Percentiles rank a stretch among this genome's conserved stretches.
Conservation (phyloP, 2,797 vertebrate species). For the Enteromius unitaeniatus region DNA sequence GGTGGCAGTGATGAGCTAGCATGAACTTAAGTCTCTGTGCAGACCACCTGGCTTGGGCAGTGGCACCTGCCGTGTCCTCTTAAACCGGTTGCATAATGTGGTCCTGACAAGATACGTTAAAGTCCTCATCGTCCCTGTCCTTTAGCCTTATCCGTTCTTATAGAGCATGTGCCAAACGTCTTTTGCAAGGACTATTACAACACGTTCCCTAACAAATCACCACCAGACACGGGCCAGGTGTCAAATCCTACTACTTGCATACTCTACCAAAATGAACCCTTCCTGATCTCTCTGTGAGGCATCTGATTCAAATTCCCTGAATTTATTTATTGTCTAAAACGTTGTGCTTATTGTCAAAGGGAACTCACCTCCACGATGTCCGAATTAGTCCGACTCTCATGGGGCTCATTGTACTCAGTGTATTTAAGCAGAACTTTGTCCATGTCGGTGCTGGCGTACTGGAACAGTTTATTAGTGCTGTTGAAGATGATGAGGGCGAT, state of each 20-base stretch:
- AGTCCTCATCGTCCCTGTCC: constrained; percentile 20
- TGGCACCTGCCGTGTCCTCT: constrained; percentile 24
- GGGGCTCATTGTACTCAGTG: constrained; percentile 87
- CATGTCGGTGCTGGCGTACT: constrained; percentile 91
- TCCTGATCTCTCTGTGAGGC: neutral
- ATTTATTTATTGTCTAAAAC: neutral
- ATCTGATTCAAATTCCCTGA: neutral
- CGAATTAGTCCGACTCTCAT: constrained; percentile 88
- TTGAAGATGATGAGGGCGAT: constrained; percentile 91
- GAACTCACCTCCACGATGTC: constrained; percentile 87
- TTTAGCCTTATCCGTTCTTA: constrained; percentile 38
- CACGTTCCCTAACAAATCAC: constrained; percentile 10
- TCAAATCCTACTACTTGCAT: neutral
- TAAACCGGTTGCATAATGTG: constrained; percentile 52
- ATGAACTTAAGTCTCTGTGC: constrained; percentile 28
- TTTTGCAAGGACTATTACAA: constrained; percentile 13
- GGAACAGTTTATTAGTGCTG: constrained; percentile 91
- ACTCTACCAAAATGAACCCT: neutral
- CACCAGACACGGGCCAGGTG: constrained; percentile 15
- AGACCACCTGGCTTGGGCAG: constrained; percentile 27
- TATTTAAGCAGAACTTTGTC: constrained; percentile 90
- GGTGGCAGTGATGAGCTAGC: constrained; percentile 9
- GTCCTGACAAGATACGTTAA: constrained; percentile 5
- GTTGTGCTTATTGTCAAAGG: neutral
- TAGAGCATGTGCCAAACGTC: constrained; percentile 38